Percentiles rank a stretch among this genome's conserved stretches.
These are phyloP conservation scores for Drosophila pruinosa DNA, from an alignment of 1,140 invertebrate species.

Conservation along the genomic window DNA sequence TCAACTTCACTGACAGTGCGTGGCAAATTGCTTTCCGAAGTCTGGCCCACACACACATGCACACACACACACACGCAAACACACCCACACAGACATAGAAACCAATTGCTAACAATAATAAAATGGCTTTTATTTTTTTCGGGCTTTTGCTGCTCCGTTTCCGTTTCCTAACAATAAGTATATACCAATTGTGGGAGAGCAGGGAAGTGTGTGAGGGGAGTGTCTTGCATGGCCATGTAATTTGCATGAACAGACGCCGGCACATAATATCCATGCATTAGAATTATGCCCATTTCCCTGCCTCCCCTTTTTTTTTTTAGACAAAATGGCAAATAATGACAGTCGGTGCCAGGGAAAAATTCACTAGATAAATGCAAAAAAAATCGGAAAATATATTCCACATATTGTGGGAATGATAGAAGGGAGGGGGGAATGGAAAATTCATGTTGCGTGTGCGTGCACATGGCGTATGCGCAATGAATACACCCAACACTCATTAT, in stretches of 20 bases:
- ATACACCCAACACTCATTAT: conserved; percentile 59
- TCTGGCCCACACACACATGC: conserved; percentile 45
- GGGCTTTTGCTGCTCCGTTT: conserved; percentile 46
- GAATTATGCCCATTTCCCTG: conserved; percentile 58
- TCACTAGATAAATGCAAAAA: conserved; percentile 63
- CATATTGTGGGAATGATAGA: conserved; percentile 34
- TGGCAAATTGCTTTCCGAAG: conserved; percentile 81
- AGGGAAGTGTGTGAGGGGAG: neutral
- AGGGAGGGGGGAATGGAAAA: too few relatives aligned
- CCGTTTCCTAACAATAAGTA: conserved; percentile 68
- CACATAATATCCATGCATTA: conserved; percentile 78
- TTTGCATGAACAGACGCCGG: conserved; percentile 71
- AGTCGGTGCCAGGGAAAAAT: conserved; percentile 37
- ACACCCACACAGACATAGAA: conserved; percentile 18
- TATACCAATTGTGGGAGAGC: neutral
- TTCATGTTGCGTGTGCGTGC: conserved; percentile 22
- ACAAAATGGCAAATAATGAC: conserved; percentile 58
- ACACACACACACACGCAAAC: conserved; percentile 3
- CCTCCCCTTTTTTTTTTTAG: neutral
- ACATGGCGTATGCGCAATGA: conserved; percentile 76
- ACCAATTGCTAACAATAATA: conserved; percentile 75
- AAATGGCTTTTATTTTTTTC: conserved; percentile 57
- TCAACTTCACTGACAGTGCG: conserved; percentile 80
- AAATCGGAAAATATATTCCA: conserved; percentile 35
- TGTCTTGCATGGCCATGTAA: conserved; percentile 41